Evolutionary conservation across 53 echinoderm and acorn worm species (phyloP), one percentile per base, ranked within the genome.

Genomic region (Holothuria scabra): DNA sequence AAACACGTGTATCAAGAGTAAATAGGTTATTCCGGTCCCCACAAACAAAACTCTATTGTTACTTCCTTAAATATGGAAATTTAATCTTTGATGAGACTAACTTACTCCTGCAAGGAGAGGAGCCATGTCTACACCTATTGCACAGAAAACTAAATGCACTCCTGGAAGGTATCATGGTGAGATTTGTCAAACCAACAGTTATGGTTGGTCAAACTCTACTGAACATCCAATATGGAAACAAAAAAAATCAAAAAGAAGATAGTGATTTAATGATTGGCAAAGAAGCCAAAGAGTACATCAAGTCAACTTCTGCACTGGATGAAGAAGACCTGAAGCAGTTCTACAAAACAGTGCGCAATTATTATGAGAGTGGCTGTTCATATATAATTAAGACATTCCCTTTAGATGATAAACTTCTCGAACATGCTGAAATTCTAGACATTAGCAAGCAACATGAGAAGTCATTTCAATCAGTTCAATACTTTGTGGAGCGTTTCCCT

Each of bases 241-340:
- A 48, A 48, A 37, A 85, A 5, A 46, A 79, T 67, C 85, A 68
- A 60, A 85, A 85, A 46, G 31, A 23, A 65, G 84, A 88, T 63
- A 37, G 35, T 2, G 84, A 88, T 8, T 59, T 88, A 10, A 84
- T 89, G 89, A 80, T 89, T 68, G 85, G 89, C 1, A 89, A 89
- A 28, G 89, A 89, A 46, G 85, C 81, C n/a, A 79, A 57, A 37
- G 67, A 81, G 24, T 87, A 67, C 59, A 81, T 87, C 35, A 85
- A 60, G 76, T 65, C 67, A n/a, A 24, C 35, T 59, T 63, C 22
- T 37, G 69, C 52, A 56, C 59, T 31, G 38, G 71, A 60, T 62
- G 49, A 62, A 72, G 76, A 14, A 18, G 48, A 48, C 10, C 1
- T 76, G 2, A 24, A 62, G 9, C 63, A 61, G 11, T 85, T 85